These are phyloP conservation scores for Telmatherina bonti DNA, from an alignment of 2,797 vertebrate species.

Conservation along the genomic window DNA sequence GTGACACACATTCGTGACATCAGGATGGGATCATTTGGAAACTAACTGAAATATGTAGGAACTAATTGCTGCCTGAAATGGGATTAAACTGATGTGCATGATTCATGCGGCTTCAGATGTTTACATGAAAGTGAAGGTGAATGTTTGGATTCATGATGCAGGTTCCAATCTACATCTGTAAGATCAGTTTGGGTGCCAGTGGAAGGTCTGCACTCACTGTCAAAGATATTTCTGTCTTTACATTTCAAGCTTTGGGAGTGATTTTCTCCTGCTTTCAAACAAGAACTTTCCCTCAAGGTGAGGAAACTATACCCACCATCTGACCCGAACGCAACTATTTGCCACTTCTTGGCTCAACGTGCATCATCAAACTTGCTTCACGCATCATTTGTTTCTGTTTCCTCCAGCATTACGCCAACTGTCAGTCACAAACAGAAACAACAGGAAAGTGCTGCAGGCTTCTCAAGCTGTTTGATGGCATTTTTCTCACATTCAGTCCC, in stretches of 20 bases:
- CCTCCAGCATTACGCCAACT: not conserved
- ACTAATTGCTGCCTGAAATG: conserved; percentile 23
- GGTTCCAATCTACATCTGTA: not conserved
- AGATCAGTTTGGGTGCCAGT: not conserved
- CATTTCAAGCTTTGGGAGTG: not conserved
- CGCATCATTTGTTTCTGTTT: conserved; percentile 7
- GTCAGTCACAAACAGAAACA: conserved; percentile 16
- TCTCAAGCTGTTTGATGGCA: not conserved
- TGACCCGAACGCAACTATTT: not conserved
- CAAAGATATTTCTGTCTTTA: not conserved
- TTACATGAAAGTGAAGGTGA: conserved; percentile 5
- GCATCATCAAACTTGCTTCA: not conserved
- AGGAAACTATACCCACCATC: not conserved
- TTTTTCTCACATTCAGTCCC: not conserved
- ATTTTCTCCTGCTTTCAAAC: not conserved
- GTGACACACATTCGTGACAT: conserved; percentile 41
- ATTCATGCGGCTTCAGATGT: not conserved
- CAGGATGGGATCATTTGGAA: conserved; percentile 37
- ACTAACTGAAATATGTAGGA: conserved; percentile 8
- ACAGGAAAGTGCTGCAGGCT: not conserved
- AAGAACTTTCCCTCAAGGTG: not conserved
- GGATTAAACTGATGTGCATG: conserved; percentile 17
- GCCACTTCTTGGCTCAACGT: not conserved
- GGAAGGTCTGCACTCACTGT: not conserved
- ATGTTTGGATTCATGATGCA: not conserved